Evolutionary conservation across 2,888 invertebrate genomes (phyloP).

Genomic region (Cataglyphis altisquamis): DNA sequence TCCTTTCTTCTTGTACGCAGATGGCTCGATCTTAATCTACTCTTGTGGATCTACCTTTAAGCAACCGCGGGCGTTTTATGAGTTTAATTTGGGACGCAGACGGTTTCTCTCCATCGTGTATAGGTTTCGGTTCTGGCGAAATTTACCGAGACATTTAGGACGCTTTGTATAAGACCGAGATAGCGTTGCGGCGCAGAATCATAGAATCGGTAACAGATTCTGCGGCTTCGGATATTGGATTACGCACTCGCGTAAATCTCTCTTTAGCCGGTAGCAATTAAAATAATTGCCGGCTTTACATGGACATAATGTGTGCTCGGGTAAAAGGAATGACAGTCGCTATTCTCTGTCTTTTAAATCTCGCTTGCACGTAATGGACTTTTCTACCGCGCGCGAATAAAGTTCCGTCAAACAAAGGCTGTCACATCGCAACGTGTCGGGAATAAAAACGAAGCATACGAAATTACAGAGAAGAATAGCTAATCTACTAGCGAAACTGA

Average conservation of each 20-base stretch:
- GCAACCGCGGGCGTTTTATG: slow-evolving; percentile 78
- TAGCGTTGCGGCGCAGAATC: slow-evolving; percentile 48
- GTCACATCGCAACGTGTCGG: not conserved
- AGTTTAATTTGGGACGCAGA: slow-evolving; percentile 82
- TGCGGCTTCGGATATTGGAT: slow-evolving; percentile 41
- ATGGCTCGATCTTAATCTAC: slow-evolving; percentile 42
- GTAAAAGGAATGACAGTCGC: not conserved
- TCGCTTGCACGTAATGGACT: not conserved
- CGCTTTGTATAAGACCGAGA: slow-evolving; percentile 60
- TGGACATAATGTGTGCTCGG: slow-evolving; percentile 16
- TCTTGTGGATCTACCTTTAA: slow-evolving; percentile 55
- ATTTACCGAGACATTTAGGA: slow-evolving; percentile 75
- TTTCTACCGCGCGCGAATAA: not conserved
- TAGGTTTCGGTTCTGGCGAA: slow-evolving; percentile 76
- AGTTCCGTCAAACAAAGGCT: slow-evolving; percentile 22
- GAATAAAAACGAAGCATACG: slow-evolving; percentile 36
- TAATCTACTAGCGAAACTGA: slow-evolving; percentile 60
- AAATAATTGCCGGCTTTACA: slow-evolving; percentile 50
- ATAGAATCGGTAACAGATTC: slow-evolving; percentile 73
- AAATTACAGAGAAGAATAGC: slow-evolving; percentile 47
- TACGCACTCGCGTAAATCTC: slow-evolving; percentile 31
- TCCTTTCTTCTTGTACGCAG: slow-evolving; percentile 3
- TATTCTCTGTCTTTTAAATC: slow-evolving; percentile 35
- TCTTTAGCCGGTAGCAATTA: slow-evolving; percentile 59
- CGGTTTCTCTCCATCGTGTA: slow-evolving; percentile 55